Conservation (phyloP, 2,888 invertebrate species). For the Sinopyrophorus schimmeli region DNA sequence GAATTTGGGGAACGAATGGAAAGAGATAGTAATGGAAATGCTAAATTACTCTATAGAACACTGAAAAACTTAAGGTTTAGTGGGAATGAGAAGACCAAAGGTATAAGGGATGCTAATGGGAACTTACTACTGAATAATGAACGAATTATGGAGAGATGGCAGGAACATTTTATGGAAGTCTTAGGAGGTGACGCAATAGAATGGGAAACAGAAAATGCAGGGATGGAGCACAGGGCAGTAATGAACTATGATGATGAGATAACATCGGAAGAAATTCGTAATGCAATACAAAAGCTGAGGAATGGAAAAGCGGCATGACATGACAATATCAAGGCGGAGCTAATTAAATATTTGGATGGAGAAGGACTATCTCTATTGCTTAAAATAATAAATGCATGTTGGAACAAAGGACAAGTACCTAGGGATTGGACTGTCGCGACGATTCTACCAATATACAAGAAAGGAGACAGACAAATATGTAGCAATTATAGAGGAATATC, state of each 20-base stretch:
- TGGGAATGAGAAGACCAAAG: background rate
- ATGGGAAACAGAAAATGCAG: background rate
- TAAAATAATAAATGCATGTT: conserved; percentile 5
- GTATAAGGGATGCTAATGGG: background rate
- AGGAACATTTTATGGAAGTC: conserved; percentile 5
- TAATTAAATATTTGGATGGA: conserved; percentile 11
- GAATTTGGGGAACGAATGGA: conserved; percentile 20
- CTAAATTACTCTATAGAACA: conserved; percentile 18
- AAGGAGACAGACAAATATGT: conserved; percentile 7
- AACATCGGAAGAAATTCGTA: background rate
- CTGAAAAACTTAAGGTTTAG: conserved; percentile 10
- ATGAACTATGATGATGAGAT: conserved; percentile 5
- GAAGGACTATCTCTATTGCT: conserved; percentile 4
- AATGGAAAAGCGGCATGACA: conserved; percentile 10
- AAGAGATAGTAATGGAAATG: conserved; percentile 25
- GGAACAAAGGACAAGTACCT: conserved; percentile 14
- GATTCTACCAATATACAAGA: conserved; percentile 11
- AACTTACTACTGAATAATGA: background rate
- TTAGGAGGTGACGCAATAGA: background rate
- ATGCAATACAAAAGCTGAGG: conserved; percentile 14
- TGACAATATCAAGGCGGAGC: conserved; percentile 6
- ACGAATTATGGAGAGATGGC: conserved; percentile 9
- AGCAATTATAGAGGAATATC: conserved; percentile 8
- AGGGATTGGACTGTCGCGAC: conserved; percentile 5
- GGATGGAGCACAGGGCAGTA: background rate